These are phyloP conservation scores for Brachynemurus nebulosus DNA, from an alignment of 2,888 invertebrate species.

Conservation along the genomic window DNA sequence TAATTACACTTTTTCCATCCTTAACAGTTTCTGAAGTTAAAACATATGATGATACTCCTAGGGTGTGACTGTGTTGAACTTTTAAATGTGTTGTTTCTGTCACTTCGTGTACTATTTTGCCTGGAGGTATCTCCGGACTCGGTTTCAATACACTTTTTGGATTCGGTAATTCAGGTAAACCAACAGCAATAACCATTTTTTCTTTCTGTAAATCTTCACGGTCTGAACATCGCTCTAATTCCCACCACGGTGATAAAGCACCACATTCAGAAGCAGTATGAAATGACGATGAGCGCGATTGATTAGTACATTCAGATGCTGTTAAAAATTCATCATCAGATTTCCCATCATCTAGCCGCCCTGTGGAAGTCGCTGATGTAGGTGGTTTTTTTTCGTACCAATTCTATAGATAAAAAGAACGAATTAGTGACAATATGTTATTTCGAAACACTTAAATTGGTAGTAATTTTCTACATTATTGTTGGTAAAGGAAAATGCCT, in stretches of 20 bases:
- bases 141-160: conserved; percentile 27
- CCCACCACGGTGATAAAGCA: conserved; percentile 41
- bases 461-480: too few species aligned
- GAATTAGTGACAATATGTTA: not conserved
- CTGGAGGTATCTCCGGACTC: conserved; percentile 31
- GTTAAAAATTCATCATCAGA: conserved; percentile 50
- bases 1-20: conserved; percentile 22
- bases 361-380: conserved; percentile 13
- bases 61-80: conserved; percentile 36
- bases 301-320: conserved; percentile 52
- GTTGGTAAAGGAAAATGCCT: too few species aligned
- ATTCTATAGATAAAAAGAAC: conserved; percentile 19
- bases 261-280: conserved; percentile 54
- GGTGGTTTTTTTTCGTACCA: conserved; percentile 20
- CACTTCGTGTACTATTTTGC: conserved; percentile 36
- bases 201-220: conserved; percentile 28
- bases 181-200: conserved; percentile 32
- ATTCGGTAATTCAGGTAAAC: conserved; percentile 29
- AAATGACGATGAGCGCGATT: conserved; percentile 52
- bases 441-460: not conserved
- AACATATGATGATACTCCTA: conserved; percentile 39
- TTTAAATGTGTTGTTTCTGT: conserved; percentile 39
- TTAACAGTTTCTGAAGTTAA: conserved; percentile 35
- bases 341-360: conserved; percentile 34
- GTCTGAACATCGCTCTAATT: conserved; percentile 32